Evolutionary conservation across 1,140 invertebrate genomes (phyloP).

Genomic region (Armadillidium nasatum): DNA sequence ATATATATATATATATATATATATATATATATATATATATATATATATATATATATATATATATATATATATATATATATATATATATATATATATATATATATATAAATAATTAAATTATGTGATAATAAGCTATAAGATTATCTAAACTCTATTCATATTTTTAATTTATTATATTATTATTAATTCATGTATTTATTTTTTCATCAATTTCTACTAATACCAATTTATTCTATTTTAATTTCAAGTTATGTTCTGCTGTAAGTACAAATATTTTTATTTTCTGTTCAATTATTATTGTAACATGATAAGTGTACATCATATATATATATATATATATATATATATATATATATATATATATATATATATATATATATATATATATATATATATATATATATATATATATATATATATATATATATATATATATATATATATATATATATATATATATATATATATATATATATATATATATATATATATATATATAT

Average conservation of each 20-base stretch:
- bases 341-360: neutral
- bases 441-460: slow-evolving; percentile 8
- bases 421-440: slow-evolving; percentile 10
- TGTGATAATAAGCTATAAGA: neutral
- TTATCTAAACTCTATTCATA: too few relatives aligned
- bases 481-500: slow-evolving; percentile 9
- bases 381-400: neutral
- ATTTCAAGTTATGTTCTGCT: neutral
- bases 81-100: slow-evolving; percentile 8
- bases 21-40: slow-evolving; percentile 10
- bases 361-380: slow-evolving; percentile 10
- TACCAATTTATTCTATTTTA: neutral
- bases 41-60: slow-evolving; percentile 7
- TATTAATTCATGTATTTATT: slow-evolving; percentile 4
- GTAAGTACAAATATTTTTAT: too few relatives aligned
- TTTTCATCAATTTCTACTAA: neutral
- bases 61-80: slow-evolving; percentile 12
- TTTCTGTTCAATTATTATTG: too few relatives aligned
- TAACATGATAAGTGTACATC: too few relatives aligned
- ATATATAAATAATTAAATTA: neutral
- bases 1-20: slow-evolving; percentile 8
- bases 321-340: neutral
- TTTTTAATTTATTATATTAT: too few relatives aligned
- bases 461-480: slow-evolving; percentile 8
- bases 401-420: slow-evolving; percentile 5